Evolutionary conservation across 2,113 vertebrate genomes (phyloP), one percentile per base, ranked within the genome.

Genomic region (Lophius piscatorius): DNA sequence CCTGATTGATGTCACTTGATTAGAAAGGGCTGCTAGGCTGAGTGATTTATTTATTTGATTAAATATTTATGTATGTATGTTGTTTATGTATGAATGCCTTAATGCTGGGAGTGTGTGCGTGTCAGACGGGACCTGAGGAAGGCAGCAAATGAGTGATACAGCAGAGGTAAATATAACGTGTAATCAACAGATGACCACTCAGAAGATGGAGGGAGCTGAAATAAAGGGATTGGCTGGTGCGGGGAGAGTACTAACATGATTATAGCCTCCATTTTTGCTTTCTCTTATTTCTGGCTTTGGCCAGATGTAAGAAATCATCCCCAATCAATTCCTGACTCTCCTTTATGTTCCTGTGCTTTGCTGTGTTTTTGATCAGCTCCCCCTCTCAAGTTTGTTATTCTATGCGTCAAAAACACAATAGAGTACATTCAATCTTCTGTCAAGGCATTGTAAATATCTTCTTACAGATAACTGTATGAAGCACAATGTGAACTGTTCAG

Each of bases 1-100:
- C 58, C 86, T 93, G 92, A 93, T 92, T 92, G 91, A 92, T 91
- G 91, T 93, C 91, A 92, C 92, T 93, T 93, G 92, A 93, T 93
- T 92, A 92, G 91, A 91, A 91, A 91, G 89, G 88, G 86, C 87
- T 60, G 81, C 88, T 51, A 56, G 82, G 81, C 84, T 50, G 82
- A 84, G 87, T 77, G 86, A 87, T 91, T 91, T 90, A 87, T 91
- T 88, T 90, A 88, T 90, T 88, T 91, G 78, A 90, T 87, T 89
- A 81, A 87, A 82, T 90, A 86, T 91, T 79, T 90, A 85, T 90
- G 82, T 90, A 86, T 91, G 89, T 86, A 88, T 90, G 84, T 76
- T 84, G 78, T 85, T 78, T 84, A 81, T 84, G 77, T 84, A 87
- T 87, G 82, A 83, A 76, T 73, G 70, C 67, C 72, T 58, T 65